Conservation (phyloP, 35 echinoderm and acorn worm species). For the Apostichopus californicus region DNA sequence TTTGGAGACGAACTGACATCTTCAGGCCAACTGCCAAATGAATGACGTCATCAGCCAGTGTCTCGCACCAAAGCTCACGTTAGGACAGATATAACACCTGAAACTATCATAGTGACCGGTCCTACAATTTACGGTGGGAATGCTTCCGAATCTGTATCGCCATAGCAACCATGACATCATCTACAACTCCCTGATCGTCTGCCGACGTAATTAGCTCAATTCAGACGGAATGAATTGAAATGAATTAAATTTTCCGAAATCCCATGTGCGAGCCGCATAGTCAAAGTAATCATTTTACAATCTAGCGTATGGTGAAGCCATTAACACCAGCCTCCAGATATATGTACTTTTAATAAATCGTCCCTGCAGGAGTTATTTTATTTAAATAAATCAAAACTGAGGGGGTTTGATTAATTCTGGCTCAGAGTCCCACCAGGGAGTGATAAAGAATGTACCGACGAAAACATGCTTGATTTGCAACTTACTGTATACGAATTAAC, state of each 20-base stretch:
- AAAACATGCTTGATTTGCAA: constrained; percentile 5
- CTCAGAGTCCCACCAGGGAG: constrained; percentile 36
- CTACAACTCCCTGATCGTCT: constrained; percentile 14
- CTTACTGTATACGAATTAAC: neutral
- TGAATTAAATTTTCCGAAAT: constrained; percentile 28
- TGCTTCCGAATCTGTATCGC: neutral
- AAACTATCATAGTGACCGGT: neutral
- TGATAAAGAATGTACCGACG: constrained; percentile 37
- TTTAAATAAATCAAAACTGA: constrained; percentile 51
- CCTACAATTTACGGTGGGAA: constrained; percentile 1
- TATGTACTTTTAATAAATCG: constrained; percentile 48
- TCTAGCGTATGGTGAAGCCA: constrained; percentile 24
- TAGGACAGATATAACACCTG: neutral
- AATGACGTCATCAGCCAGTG: constrained; percentile 1
- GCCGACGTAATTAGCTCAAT: constrained; percentile 40
- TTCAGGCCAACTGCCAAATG: constrained; percentile 1
- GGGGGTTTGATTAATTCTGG: constrained; percentile 52
- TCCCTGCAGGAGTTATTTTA: constrained; percentile 55
- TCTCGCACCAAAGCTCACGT: neutral
- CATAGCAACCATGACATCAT: constrained; percentile 37
- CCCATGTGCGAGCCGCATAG: constrained; percentile 8
- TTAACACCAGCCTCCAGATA: constrained; percentile 39
- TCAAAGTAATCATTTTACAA: constrained; percentile 24
- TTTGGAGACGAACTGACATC: constrained; percentile 1
- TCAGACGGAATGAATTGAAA: constrained; percentile 46